These are phyloP conservation scores for Nomada ruficornis DNA, from an alignment of 2,888 invertebrate genomes.

Conservation along the genomic window DNA sequence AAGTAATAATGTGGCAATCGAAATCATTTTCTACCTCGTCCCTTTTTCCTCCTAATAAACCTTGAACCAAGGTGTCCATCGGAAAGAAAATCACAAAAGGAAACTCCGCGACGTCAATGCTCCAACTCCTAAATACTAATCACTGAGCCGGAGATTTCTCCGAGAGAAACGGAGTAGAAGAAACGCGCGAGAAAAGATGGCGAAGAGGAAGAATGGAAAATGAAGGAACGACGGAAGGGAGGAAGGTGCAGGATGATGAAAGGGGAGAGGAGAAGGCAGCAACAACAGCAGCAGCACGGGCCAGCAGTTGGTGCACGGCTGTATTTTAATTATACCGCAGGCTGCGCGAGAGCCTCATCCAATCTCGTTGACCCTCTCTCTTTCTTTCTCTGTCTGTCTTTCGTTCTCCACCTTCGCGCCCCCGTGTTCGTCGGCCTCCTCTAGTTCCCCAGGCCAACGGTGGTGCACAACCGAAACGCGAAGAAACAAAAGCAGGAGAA, in stretches of 20 bases:
- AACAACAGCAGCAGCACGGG: slow-evolving; percentile 72
- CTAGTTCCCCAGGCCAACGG: slow-evolving; percentile 60
- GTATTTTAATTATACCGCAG: slow-evolving; percentile 80
- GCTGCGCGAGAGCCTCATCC: slow-evolving; percentile 75
- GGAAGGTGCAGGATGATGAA: slow-evolving; percentile 55
- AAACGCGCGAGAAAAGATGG: slow-evolving; percentile 33
- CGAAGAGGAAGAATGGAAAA: slow-evolving; percentile 28
- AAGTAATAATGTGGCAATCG: too few relatives aligned
- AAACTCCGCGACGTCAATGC: slow-evolving; percentile 15
- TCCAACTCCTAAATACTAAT: slow-evolving; percentile 30
- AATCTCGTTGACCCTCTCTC: slow-evolving; percentile 73
- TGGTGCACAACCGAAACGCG: slow-evolving; percentile 72
- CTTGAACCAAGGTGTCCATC: neutral
- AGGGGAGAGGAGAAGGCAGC: slow-evolving; percentile 60
- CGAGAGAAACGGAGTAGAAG: slow-evolving; percentile 20
- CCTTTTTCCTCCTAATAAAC: neutral
- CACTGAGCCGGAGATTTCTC: slow-evolving; percentile 7
- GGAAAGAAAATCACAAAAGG: neutral
- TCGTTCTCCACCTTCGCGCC: slow-evolving; percentile 42
- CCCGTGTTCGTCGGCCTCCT: slow-evolving; percentile 40
- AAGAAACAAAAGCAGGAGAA: slow-evolving; percentile 72
- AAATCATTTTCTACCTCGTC: too few relatives aligned
- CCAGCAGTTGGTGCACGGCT: slow-evolving; percentile 81
- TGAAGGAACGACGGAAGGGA: slow-evolving; percentile 16
- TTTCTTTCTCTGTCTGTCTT: slow-evolving; percentile 49